Base-by-base conservation (phyloP, 1,140 invertebrate genomes). In the Pseudomyrmex sp. region DNA sequence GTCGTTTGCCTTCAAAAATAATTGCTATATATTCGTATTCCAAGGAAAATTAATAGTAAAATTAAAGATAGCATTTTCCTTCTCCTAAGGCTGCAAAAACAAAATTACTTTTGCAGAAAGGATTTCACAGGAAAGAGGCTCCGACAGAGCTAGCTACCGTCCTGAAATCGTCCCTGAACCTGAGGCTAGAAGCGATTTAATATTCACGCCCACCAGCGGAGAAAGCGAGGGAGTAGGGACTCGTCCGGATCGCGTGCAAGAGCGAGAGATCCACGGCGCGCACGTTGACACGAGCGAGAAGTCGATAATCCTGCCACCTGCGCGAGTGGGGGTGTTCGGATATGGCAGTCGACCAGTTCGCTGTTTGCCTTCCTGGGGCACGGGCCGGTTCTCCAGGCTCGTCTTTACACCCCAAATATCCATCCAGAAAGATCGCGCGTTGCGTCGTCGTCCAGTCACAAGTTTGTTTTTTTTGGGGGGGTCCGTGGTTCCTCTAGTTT, bases 321-420 rank as follows among this genome's bases (percentile, higher is more conserved):
- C 79, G 83, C 66, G 84, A 89, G 92, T 92, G 93, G 93, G 91
- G 91, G 88, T 85, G 89, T 85, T 90, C 88, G 88, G 91, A 92
- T 91, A 94, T 94, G 93, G 93, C 93, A 93, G 87, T 91, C 92
- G 90, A 90, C 87, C 93, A 94, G 94, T 94, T 92, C 83, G 93
- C 92, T 92, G 91, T 93, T 93, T 93, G 93, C 93, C 92, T 94
- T 92, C 92, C 91, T 88, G 89, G 90, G 91, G 92, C 91, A 91
- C 93, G 93, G 92, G 91, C 91, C 90, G 91, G 82, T 89, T 35
- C 59, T 74, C 84, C 83, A 76, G 72, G 59, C 48, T 68, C 69
- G 62, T 79, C 83, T 76, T 54, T 86, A 48, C n/a, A 63, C 10
- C 61, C 35, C 66, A 52, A 76, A 70, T 63, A 79, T 54, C 15